Conservation (phyloP, 2,113 vertebrate species). For the Calidris pygmaea region DNA sequence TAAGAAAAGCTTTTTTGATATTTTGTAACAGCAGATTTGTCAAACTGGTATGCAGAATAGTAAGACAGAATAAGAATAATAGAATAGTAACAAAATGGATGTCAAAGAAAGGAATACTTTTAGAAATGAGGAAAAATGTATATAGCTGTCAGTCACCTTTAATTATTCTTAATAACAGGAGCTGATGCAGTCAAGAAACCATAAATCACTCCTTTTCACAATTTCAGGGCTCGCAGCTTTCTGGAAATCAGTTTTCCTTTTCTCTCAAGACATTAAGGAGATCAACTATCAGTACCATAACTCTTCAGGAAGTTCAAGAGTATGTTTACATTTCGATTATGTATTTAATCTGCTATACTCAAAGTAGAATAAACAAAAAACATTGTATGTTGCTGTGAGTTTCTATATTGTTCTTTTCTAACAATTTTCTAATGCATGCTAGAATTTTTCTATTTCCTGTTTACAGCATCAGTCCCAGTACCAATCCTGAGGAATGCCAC, state of each 20-base stretch:
- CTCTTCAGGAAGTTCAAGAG: not conserved
- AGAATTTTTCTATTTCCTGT: not conserved
- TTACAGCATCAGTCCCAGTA: not conserved
- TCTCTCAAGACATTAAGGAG: not conserved
- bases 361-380: not conserved
- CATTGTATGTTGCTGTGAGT: not conserved
- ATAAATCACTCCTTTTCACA: not conserved
- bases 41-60: not conserved
- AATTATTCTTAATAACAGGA: not conserved
- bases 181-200: not conserved
- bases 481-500: not conserved
- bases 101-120: constrained; percentile 9
- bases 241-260: not conserved
- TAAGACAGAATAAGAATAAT: not conserved
- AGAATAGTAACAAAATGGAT: not conserved
- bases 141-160: constrained; percentile 8
- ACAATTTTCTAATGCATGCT: not conserved
- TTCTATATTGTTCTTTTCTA: not conserved
- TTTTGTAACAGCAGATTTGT: not conserved
- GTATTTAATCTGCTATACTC: not conserved
- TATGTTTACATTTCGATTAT: not conserved
- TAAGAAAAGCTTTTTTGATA: not conserved
- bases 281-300: not conserved
- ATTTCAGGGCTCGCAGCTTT: not conserved
- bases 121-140: not conserved